Evolutionary conservation across 1,140 invertebrate genomes (phyloP).

Genomic region (Brachionus koreanus): DNA sequence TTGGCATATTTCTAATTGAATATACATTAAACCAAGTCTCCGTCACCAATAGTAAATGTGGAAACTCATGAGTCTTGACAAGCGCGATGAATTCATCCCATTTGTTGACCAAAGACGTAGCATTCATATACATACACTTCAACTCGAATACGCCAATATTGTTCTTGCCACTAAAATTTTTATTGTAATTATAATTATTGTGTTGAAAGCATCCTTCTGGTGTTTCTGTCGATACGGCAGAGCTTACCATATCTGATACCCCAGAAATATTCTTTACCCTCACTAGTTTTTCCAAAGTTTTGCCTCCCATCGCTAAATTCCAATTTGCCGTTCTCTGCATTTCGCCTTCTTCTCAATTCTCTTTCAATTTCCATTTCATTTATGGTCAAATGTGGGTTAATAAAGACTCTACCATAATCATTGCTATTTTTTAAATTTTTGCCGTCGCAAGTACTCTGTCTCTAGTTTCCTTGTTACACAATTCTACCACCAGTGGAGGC

Average conservation of each 20-base stretch:
- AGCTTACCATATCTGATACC: not conserved
- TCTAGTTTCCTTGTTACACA: not conserved
- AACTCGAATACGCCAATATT: not conserved
- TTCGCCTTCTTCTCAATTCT: not conserved
- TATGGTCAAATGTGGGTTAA: not conserved
- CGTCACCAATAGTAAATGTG: not conserved
- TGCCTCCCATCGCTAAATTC: not conserved
- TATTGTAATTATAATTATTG: not conserved
- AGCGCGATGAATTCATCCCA: not conserved
- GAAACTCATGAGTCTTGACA: not conserved
- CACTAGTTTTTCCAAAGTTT: not conserved
- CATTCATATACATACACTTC: not conserved
- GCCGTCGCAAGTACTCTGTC: not conserved
- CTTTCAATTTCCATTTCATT: not conserved
- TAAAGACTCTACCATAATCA: not conserved
- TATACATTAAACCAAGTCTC: not conserved
- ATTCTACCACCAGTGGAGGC: not conserved
- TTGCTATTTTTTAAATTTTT: not conserved
- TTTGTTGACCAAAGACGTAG: not conserved
- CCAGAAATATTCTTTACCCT: not conserved
- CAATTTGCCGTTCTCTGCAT: not conserved
- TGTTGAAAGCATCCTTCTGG: not conserved
- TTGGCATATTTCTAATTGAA: not conserved
- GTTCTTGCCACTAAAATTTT: not conserved
- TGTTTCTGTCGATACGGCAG: not conserved